These are phyloP conservation scores for Phalloptychus januarius DNA, from an alignment of 2,797 vertebrate species.

Conservation along the genomic window DNA sequence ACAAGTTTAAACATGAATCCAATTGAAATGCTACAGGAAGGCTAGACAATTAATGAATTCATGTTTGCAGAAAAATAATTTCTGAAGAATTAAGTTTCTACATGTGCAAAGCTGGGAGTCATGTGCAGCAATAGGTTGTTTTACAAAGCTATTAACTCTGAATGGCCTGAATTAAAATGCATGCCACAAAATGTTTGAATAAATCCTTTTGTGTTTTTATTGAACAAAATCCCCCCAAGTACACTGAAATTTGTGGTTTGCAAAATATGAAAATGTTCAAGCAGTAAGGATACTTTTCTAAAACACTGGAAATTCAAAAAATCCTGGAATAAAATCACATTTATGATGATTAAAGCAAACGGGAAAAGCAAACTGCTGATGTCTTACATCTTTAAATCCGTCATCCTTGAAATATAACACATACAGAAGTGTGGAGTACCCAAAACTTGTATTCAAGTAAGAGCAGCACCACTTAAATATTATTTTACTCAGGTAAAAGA, in stretches of 20 bases:
- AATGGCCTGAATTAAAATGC: too few species aligned
- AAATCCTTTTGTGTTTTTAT: too few species aligned
- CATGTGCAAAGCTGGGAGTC: too few species aligned
- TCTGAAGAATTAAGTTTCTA: too few species aligned
- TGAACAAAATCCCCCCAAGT: neutral
- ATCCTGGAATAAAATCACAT: neutral
- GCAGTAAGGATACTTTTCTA: neutral
- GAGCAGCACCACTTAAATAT: too few species aligned
- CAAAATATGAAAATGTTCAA: neutral
- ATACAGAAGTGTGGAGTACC: neutral
- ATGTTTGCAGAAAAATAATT: too few species aligned
- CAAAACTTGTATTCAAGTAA: too few species aligned
- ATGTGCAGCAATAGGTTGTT: too few species aligned
- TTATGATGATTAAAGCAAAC: neutral
- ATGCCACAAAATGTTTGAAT: neutral
- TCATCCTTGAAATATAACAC: neutral
- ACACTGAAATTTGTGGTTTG: neutral
- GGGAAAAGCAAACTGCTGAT: neutral
- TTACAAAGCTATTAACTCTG: too few species aligned
- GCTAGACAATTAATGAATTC: too few species aligned
- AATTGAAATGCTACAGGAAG: neutral
- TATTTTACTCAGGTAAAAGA: too few species aligned
- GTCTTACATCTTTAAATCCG: neutral
- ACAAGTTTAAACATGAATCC: neutral
- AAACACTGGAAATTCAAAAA: neutral